Conservation (phyloP, 2,113 vertebrate species). For the Pollachius pollachius region DNA sequence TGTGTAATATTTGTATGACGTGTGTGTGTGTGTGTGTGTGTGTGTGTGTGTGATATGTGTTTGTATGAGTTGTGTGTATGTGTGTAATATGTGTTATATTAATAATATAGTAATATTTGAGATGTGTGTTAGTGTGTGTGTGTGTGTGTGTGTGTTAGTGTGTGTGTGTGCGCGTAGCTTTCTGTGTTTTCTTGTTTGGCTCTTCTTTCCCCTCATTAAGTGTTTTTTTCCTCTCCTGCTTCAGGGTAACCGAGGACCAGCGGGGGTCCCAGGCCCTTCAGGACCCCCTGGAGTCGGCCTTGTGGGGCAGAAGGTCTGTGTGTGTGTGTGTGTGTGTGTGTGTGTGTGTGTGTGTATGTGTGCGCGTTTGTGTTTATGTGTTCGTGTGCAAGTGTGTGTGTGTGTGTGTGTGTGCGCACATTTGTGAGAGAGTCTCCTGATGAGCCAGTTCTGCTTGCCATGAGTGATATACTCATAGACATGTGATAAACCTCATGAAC, state of each 20-base stretch:
- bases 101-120: no score
- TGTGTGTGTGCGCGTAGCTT: background rate
- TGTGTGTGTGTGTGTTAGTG: no score
- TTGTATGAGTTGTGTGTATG: background rate
- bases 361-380: constrained; percentile 1
- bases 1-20: background rate
- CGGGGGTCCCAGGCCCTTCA: constrained; percentile 66
- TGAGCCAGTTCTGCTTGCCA: no score
- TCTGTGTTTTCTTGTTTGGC: background rate
- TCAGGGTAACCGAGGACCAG: constrained; percentile 78
- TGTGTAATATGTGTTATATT: no score
- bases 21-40: no score
- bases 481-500: no score
- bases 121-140: no score
- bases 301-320: constrained; percentile 78
- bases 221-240: constrained; percentile 5
- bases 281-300: constrained; percentile 72
- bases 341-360: constrained; percentile 3
- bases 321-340: background rate
- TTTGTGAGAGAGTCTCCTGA: background rate
- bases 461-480: no score
- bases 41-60: no score
- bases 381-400: background rate
- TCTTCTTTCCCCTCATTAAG: no score
- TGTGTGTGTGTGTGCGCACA: background rate